Conservation (phyloP, 2,113 vertebrate species). For the Oncorhynchus tshawytscha region DNA sequence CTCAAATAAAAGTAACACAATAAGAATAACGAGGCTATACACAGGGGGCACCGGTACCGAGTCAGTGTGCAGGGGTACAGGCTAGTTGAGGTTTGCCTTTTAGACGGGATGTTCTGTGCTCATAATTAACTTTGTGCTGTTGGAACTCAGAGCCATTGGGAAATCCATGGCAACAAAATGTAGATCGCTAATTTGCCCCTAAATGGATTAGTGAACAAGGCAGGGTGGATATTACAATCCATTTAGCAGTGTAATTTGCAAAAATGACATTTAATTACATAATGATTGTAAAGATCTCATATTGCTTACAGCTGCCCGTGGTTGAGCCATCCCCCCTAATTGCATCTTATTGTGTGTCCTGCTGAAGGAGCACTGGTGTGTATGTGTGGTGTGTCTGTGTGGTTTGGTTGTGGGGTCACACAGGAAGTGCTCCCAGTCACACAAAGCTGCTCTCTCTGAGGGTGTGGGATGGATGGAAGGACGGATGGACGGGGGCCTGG, state of each 20-base stretch:
- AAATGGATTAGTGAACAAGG: constrained; percentile 61
- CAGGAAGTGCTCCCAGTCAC: constrained; percentile 30
- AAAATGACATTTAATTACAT: constrained; percentile 70
- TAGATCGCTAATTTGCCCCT: constrained; percentile 60
- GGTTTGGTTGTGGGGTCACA: constrained; percentile 24
- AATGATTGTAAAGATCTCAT: constrained; percentile 62
- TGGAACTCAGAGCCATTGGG: constrained; percentile 34
- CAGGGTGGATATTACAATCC: constrained; percentile 48
- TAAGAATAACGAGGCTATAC: too few relatives aligned
- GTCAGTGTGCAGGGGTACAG: too few relatives aligned
- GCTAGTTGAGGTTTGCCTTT: constrained; percentile 19
- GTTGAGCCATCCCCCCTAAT: constrained; percentile 19
- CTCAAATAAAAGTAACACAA: too few relatives aligned
- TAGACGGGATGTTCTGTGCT: constrained; percentile 33
- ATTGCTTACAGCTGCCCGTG: constrained; percentile 62
- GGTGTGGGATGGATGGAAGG: neutral
- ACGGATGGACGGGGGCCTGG: constrained; percentile 22
- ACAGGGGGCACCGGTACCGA: too few relatives aligned
- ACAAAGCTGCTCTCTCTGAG: constrained; percentile 31
- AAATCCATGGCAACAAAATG: constrained; percentile 52
- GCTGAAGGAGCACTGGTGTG: constrained; percentile 10
- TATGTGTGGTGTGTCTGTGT: constrained; percentile 9
- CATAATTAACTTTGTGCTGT: constrained; percentile 58
- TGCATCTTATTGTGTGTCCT: constrained; percentile 12
- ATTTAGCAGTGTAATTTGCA: constrained; percentile 63